These are phyloP conservation scores for Hystrix brachyura DNA, from an alignment of 2,113 vertebrate species.

Conservation along the genomic window DNA sequence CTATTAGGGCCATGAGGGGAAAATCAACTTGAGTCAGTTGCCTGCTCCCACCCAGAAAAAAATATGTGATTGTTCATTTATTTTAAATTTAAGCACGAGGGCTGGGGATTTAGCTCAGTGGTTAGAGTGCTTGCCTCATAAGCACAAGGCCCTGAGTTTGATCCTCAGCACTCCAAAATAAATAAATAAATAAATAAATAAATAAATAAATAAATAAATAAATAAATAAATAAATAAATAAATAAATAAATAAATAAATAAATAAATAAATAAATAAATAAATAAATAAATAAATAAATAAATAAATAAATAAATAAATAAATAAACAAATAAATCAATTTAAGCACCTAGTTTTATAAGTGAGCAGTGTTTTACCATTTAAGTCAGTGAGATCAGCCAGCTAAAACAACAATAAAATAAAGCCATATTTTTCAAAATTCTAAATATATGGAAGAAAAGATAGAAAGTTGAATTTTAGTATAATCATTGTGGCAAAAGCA, in stretches of 20 bases:
- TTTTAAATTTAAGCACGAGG: neutral
- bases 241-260: too few relatives aligned
- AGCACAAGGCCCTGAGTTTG: too few relatives aligned
- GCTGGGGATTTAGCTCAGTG: too few relatives aligned
- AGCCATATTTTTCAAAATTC: neutral
- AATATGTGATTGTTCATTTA: neutral
- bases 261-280: too few relatives aligned
- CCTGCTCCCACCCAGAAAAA: neutral
- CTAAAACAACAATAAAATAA: neutral
- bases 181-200: too few relatives aligned
- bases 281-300: too few relatives aligned
- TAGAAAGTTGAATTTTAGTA: neutral
- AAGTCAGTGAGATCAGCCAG: neutral
- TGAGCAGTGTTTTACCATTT: neutral
- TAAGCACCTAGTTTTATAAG: neutral
- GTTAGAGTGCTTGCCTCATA: too few relatives aligned
- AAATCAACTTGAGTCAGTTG: neutral
- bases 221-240: too few relatives aligned
- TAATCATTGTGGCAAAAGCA: neutral
- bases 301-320: too few relatives aligned
- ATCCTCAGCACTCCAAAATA: too few relatives aligned
- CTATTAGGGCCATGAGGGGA: neutral
- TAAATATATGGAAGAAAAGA: neutral
- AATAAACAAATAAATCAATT: neutral
- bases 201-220: too few relatives aligned